phyloP scores from a whole-genome alignment of 2,113 vertebrate species.

The Mus pahari region DNA sequence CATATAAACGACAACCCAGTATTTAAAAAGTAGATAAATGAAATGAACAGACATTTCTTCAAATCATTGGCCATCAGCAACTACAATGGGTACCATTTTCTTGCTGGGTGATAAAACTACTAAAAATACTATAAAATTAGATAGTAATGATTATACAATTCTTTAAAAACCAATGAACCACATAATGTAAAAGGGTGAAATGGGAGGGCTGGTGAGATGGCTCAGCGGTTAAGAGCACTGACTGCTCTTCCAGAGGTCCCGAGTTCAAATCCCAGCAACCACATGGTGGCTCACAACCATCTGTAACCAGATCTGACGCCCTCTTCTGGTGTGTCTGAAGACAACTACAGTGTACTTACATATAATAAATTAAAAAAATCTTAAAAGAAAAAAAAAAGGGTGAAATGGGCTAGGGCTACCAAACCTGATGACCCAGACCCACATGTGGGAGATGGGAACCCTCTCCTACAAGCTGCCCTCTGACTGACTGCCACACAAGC shows the following conservation, averaged over 20 bases:
- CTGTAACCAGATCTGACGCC: no score
- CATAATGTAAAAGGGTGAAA: not conserved
- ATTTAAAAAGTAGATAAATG: constrained; percentile 2
- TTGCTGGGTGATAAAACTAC: not conserved
- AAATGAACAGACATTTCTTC: constrained; percentile 14
- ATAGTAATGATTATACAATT: not conserved
- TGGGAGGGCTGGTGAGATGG: no score
- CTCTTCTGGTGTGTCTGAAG: no score
- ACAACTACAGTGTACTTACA: no score
- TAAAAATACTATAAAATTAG: not conserved
- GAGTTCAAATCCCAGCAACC: no score
- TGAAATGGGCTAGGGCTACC: not conserved
- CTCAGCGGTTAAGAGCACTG: no score
- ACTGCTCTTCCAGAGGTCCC: no score
- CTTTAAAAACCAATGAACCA: not conserved
- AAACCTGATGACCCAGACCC: not conserved
- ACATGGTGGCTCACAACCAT: no score
- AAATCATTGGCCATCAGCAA: not conserved
- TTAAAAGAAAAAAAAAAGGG: no score
- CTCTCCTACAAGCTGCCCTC: not conserved
- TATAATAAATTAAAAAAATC: no score
- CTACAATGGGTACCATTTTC: not conserved
- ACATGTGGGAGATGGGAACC: not conserved
- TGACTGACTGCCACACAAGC: not conserved
- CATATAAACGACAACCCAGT: not conserved